Conservation (phyloP, 2,797 vertebrate genomes). For the Microhierax caerulescens region DNA sequence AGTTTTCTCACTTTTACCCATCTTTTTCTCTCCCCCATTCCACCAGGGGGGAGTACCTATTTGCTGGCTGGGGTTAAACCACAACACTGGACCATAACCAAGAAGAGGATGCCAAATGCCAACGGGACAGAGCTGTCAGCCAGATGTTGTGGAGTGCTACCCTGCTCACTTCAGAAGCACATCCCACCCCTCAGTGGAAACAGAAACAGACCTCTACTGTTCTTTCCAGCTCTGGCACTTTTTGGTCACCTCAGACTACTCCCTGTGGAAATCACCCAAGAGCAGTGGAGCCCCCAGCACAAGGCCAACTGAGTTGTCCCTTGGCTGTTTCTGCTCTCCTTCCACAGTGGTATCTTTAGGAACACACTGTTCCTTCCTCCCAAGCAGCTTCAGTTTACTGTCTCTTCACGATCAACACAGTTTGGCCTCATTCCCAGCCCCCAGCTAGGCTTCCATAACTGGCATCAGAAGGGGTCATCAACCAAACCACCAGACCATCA, state of each 20-base stretch:
- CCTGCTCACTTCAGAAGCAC: not conserved
- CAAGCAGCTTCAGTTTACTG: not conserved
- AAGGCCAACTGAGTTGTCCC: not conserved
- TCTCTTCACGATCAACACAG: not conserved
- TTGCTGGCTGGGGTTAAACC: not conserved
- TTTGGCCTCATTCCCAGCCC: not conserved
- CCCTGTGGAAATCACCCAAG: not conserved
- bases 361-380: not conserved
- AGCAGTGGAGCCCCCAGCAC: not conserved
- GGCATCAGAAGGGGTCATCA: not conserved
- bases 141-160: not conserved
- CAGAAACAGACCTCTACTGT: not conserved
- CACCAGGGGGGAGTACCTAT: rapidly evolving
- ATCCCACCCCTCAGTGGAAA: not conserved
- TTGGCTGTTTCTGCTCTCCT: not conserved
- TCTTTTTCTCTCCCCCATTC: not conserved
- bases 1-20: not conserved
- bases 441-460: not conserved
- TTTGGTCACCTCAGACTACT: not conserved
- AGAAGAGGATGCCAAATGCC: not conserved
- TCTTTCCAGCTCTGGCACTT: not conserved
- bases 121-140: not conserved
- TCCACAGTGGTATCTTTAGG: not conserved
- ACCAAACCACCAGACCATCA: not conserved
- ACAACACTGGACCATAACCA: rapidly evolving